A percentile compares a stretch with the other conserved stretches of the same genome.
phyloP scores from a whole-genome alignment of 2,888 invertebrate genomes.

The Spodoptera picta region DNA sequence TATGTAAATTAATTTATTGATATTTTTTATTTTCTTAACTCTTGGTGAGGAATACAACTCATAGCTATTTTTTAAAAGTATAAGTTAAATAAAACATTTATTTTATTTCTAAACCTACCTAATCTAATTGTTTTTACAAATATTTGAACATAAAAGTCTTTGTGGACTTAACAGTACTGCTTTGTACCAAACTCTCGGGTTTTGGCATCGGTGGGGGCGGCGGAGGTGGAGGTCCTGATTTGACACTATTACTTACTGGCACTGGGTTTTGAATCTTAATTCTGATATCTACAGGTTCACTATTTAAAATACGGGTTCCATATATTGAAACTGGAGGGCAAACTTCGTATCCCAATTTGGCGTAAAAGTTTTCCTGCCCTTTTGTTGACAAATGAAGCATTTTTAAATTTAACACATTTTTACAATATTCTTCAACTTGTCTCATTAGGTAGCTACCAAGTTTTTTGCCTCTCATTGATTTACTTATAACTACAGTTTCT shows the following conservation, averaged over 20 bases:
- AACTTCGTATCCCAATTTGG: constrained; percentile 91
- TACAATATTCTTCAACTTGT: constrained; percentile 92
- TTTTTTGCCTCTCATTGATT: constrained; percentile 91
- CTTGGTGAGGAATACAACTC: too few species aligned
- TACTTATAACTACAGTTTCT: constrained; percentile 94
- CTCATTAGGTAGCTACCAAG: constrained; percentile 93
- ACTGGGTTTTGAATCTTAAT: constrained; percentile 60
- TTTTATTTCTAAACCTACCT: too few species aligned
- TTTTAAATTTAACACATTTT: constrained; percentile 88
- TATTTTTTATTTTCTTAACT: too few species aligned
- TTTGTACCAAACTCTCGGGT: constrained; percentile 57
- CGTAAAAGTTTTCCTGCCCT: constrained; percentile 93
- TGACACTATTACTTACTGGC: constrained; percentile 56
- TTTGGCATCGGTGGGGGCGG: constrained; percentile 82
- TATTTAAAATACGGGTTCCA: constrained; percentile 77
- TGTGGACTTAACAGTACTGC: constrained; percentile 67
- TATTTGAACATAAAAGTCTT: constrained; percentile 83
- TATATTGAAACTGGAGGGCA: constrained; percentile 92
- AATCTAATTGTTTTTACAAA: constrained; percentile 58
- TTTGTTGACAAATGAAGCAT: constrained; percentile 91
- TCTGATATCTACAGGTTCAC: constrained; percentile 48
- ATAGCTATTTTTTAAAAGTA: too few species aligned
- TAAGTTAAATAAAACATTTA: too few species aligned
- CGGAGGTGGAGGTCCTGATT: constrained; percentile 65
- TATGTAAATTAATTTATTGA: too few species aligned